Percentiles rank a stretch among this genome's conserved stretches.
Evolutionary conservation across 2,797 vertebrate species (phyloP).

Genomic region (Halcyon smyrnensis): DNA sequence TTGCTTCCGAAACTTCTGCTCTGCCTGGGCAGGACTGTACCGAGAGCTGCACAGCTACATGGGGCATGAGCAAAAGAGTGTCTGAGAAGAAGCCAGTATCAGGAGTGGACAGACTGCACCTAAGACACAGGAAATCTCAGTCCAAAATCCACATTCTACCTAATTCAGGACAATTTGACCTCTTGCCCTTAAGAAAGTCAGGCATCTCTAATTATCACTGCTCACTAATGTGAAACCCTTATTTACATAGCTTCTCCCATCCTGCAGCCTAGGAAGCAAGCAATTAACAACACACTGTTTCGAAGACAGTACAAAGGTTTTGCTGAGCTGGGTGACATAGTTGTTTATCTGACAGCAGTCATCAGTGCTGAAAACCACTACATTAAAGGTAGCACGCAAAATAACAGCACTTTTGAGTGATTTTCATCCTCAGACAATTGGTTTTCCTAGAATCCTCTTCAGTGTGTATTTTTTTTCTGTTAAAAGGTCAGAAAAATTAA

Average conservation of each 20-base stretch:
- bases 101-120: background rate
- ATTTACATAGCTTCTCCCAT: background rate
- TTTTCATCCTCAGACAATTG: background rate
- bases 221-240: background rate
- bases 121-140: background rate
- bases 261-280: background rate
- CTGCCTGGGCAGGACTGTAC: background rate
- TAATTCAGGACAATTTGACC: background rate
- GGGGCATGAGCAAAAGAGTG: background rate
- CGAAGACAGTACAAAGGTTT: background rate
- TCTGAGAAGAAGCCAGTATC: accelerated
- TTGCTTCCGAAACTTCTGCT: background rate
- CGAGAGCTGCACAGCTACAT: background rate
- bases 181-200: background rate
- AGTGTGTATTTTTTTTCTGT: background rate
- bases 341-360: background rate
- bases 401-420: background rate
- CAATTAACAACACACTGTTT: background rate
- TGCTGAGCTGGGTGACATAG: background rate
- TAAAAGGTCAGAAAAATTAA: background rate
- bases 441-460: background rate
- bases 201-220: background rate
- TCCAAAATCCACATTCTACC: background rate
- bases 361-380: background rate
- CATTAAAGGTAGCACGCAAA: background rate